Percentiles rank a stretch among this genome's conserved stretches.
Conservation (phyloP, 2,113 vertebrate genomes). For the Labeo catla region DNA sequence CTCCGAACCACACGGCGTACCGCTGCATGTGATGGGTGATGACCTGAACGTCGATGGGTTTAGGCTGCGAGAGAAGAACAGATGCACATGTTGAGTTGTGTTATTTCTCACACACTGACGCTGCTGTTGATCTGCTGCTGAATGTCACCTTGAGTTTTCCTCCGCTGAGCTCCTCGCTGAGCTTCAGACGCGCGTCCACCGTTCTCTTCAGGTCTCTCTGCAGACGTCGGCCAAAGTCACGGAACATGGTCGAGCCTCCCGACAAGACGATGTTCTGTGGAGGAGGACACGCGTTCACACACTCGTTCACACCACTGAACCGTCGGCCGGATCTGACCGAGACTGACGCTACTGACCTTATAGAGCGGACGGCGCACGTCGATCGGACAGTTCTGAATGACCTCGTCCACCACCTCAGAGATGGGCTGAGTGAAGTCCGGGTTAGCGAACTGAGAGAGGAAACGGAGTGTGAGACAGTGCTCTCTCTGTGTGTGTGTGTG, state of each 20-base stretch:
- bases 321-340: no score
- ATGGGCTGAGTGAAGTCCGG: conserved; percentile 98
- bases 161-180: conserved; percentile 97
- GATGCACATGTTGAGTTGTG: background rate
- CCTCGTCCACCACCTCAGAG: conserved; percentile 98
- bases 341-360: conserved; percentile 79
- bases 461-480: background rate
- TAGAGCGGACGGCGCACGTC: conserved; percentile 97
- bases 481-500: background rate
- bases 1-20: conserved; percentile 98
- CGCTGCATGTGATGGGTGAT: conserved; percentile 98
- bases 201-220: conserved; percentile 96
- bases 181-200: conserved; percentile 93
- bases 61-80: conserved; percentile 78
- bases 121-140: background rate
- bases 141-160: conserved; percentile 91
- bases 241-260: conserved; percentile 98
- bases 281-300: background rate
- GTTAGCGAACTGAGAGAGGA: conserved; percentile 88
- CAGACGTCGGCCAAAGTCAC: conserved; percentile 95
- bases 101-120: background rate
- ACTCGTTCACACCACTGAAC: no score
- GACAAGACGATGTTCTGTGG: conserved; percentile 88
- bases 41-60: conserved; percentile 97
- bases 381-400: conserved; percentile 98